Evolutionary conservation across 2,113 vertebrate genomes (phyloP), one percentile per base, ranked within the genome.

Genomic region (Lota lota): DNA sequence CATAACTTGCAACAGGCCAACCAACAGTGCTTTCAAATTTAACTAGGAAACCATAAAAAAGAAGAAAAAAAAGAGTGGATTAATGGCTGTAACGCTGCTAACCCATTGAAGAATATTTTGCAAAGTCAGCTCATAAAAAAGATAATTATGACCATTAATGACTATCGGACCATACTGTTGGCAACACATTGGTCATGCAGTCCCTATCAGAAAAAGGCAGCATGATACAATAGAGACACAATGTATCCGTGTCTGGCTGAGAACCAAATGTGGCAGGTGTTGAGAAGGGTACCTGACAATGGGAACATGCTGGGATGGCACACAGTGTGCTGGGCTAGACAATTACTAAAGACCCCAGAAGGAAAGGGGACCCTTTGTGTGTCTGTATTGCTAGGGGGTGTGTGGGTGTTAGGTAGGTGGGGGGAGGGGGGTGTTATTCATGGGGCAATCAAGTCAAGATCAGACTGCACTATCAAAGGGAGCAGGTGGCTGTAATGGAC

Each of bases 151-250:
- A 59, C 40, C 67, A 58, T 79, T 85, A 83, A 88, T 85, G 76
- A 86, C 80, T 79, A 88, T 88, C 79, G 82, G 84, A 63, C 64
- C 67, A 73, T 63, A 58, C 69, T 66, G 18, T 69, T 66, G 82
- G 65, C 81, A 74, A 68, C 64, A 75, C 74, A 57, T 53, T 64
- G 54, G 64, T 73, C 74, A 74, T 80, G 77, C 85, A 81, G 82
- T 78, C 76, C 76, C 80, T 71, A 74, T 64, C 67, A 78, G 79
- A 69, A 64, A 78, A 78, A 76, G 84, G 85, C 87, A 81, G 85
- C 85, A 87, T 83, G 40, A 47, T 10, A 47, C 10, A 14, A 47
- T 2, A 47, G 40, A 47, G 40, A 12, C 40, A 10, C 40, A 47
- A 14, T 33, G 28, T 5, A 33, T 33, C 28, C 7, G 40, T 47